Conservation (phyloP, 2,888 invertebrate genomes). For the Drosophila colorata region DNA sequence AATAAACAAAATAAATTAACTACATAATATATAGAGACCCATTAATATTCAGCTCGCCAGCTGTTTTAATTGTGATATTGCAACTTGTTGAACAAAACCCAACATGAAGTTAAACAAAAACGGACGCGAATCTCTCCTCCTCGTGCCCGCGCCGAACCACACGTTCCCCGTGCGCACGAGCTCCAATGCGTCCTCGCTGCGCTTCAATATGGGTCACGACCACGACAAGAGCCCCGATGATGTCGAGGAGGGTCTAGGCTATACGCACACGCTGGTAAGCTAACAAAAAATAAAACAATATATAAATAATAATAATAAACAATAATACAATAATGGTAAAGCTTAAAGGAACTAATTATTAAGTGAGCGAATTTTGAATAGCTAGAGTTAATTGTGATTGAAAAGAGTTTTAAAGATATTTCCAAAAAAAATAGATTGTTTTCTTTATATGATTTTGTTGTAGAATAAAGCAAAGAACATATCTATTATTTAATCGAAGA, state of each 20-base stretch:
- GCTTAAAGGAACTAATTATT: neutral
- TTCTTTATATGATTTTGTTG: too few species aligned
- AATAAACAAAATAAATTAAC: conserved; percentile 3
- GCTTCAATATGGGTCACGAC: conserved; percentile 57
- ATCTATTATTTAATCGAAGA: too few species aligned
- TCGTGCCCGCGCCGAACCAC: conserved; percentile 68
- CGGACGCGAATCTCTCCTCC: conserved; percentile 74
- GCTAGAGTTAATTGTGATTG: too few species aligned
- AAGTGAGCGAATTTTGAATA: too few species aligned
- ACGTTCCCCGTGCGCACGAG: conserved; percentile 70
- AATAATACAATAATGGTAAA: neutral
- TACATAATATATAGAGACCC: neutral
- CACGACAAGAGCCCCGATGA: conserved; percentile 53
- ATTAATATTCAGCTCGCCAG: conserved; percentile 49
- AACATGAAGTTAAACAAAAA: conserved; percentile 64
- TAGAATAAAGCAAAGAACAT: too few species aligned
- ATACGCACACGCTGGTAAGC: conserved; percentile 83
- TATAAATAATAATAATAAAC: too few species aligned
- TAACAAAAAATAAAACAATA: too few species aligned
- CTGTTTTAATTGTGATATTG: conserved; percentile 44
- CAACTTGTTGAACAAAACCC: conserved; percentile 20
- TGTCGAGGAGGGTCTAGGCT: conserved; percentile 82
- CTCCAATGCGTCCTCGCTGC: conserved; percentile 71
- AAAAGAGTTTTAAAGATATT: too few species aligned
- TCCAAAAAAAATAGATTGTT: too few species aligned